Evolutionary conservation across 2,888 invertebrate genomes (phyloP), one percentile per base, ranked within the genome.

Genomic region (Xanthostigma xanthostigma): DNA sequence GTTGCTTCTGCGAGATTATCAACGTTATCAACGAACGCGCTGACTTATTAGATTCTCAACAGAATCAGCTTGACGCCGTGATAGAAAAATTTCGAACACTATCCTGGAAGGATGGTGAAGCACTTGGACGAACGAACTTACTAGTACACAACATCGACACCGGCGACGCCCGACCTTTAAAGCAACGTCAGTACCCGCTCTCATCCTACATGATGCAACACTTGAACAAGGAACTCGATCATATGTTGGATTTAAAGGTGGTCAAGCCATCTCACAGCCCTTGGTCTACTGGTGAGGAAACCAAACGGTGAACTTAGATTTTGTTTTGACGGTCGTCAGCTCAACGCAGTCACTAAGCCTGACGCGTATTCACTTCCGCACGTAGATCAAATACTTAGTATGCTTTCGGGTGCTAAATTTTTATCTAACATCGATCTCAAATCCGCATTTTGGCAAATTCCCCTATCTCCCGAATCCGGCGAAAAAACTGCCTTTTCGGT

Each of bases 261-360:
- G 55, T 60, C 3, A 53, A 50, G 43, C 55, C 55, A 8, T 55
- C 55, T 4, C 49, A 53, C 11, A 56, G 55, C 41, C 50, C 55
- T 8, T 59, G 58, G 57, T 53, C 53, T n/a, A 54, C 57, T 58
- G n/a, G 54, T 57, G 2, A 53, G 50, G 35, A 59, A 59, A 42
- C 44, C 45, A 27, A 49, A 55, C 42, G 56, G 55, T 9, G 48
- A 53, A 2, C 49, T 49, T 13, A 40, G 57, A n/a, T 50, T 55
- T 34, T 53, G 52, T 33, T 53, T 56, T 9, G 53, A 58, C 43
- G 50, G 51, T n/a, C 36, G 54, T 11, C 47, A 52, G 44, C 13
- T 50, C 11, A 51, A 50, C 37, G 34, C 35, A 10, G 36, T 48
- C 13, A 27, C 46, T 9, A 36, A 45, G 10, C 35, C 50, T 10